These are phyloP conservation scores for Arizona elegans DNA, from an alignment of 2,113 vertebrate species.

Conservation along the genomic window DNA sequence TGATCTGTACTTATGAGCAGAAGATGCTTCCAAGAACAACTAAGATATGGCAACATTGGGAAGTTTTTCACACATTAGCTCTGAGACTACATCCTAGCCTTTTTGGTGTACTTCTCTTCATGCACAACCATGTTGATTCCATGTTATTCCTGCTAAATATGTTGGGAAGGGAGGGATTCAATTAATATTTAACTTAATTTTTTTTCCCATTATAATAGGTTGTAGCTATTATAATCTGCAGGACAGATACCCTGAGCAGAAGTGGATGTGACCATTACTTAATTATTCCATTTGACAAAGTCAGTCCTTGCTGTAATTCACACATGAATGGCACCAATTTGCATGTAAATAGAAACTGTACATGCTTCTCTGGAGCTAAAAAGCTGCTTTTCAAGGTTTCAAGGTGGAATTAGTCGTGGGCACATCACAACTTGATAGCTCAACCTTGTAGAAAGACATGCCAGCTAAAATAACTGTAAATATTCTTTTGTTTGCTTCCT, in stretches of 20 bases:
- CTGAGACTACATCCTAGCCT: background rate
- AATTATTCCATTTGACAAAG: constrained; percentile 78
- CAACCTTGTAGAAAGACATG: constrained; percentile 64
- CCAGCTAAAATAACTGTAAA: constrained; percentile 73
- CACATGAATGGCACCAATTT: constrained; percentile 77
- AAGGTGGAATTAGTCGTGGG: constrained; percentile 74
- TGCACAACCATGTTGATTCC: background rate
- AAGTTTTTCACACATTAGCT: background rate
- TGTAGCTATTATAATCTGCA: constrained; percentile 50
- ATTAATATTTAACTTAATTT: background rate
- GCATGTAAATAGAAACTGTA: constrained; percentile 78
- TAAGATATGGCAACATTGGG: background rate
- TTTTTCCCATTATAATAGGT: constrained; percentile 51
- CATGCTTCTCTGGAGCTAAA: constrained; percentile 73
- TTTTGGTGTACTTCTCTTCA: background rate
- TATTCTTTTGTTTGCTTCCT: constrained; percentile 68
- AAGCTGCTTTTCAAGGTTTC: constrained; percentile 75
- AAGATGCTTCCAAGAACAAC: background rate
- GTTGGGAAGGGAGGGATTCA: background rate
- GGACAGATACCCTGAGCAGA: constrained; percentile 59
- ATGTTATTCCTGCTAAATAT: background rate
- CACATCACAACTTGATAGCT: constrained; percentile 64
- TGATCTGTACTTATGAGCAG: background rate
- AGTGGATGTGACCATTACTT: constrained; percentile 70
- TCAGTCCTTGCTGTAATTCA: constrained; percentile 73